Conservation (phyloP, 2,888 invertebrate genomes). For the Cynaeus angustus region DNA sequence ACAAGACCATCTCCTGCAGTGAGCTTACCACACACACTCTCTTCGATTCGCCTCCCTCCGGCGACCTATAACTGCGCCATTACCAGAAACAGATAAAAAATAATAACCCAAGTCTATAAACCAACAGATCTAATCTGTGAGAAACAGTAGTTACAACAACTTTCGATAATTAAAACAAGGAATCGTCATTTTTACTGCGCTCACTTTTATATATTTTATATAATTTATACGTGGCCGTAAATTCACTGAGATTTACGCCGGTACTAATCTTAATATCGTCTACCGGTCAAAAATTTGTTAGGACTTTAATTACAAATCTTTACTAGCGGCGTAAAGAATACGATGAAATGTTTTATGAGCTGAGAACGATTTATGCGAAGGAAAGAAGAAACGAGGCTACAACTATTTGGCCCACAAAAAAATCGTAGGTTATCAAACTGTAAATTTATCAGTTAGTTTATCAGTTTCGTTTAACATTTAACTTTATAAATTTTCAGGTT, state of each 20-base stretch:
- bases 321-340: neutral
- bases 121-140: slow-evolving; percentile 44
- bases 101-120: slow-evolving; percentile 33
- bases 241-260: slow-evolving; percentile 23
- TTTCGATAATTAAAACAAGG: slow-evolving; percentile 47
- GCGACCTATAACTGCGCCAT: slow-evolving; percentile 32
- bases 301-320: slow-evolving; percentile 18
- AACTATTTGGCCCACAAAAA: slow-evolving; percentile 2
- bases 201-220: slow-evolving; percentile 24
- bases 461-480: no score
- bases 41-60: slow-evolving; percentile 11
- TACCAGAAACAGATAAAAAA: slow-evolving; percentile 43
- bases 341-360: neutral
- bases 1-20: slow-evolving; percentile 35
- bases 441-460: no score
- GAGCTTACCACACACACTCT: slow-evolving; percentile 20
- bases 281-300: slow-evolving; percentile 20
- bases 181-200: slow-evolving; percentile 48
- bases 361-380: neutral
- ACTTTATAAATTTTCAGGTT: no score
- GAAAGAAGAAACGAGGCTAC: neutral
- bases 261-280: slow-evolving; percentile 27
- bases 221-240: slow-evolving; percentile 26
- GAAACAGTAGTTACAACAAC: slow-evolving; percentile 50
- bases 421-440: no score